Percentiles rank a stretch among this genome's conserved stretches.
Evolutionary conservation across 2,113 vertebrate genomes (phyloP).

Genomic region (Megaceryle maxima): DNA sequence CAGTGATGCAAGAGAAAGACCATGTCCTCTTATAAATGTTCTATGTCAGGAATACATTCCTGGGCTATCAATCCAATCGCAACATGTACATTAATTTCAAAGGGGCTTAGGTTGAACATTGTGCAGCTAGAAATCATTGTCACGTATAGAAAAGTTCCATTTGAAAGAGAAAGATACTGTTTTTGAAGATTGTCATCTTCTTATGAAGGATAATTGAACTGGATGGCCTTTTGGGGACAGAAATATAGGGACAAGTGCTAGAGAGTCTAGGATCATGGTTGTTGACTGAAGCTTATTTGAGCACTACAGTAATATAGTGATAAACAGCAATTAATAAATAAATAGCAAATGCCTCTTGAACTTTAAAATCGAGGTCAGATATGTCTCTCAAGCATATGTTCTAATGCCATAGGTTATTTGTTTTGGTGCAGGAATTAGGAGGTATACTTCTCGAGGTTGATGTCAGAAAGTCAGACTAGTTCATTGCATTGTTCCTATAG

Average conservation of each 20-base stretch:
- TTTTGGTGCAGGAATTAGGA: background rate
- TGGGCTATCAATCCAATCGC: background rate
- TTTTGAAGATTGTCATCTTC: background rate
- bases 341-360: background rate
- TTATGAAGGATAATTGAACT: background rate
- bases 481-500: background rate
- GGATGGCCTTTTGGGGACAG: background rate
- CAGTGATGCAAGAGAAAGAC: background rate
- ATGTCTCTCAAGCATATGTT: background rate
- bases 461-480: background rate
- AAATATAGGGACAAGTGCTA: background rate
- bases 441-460: background rate
- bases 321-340: background rate
- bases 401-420: background rate
- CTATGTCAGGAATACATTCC: background rate
- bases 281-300: background rate
- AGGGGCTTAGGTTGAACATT: background rate
- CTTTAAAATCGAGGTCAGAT: background rate
- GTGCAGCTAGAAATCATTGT: background rate
- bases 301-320: background rate
- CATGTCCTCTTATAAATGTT: background rate
- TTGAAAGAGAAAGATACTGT: background rate
- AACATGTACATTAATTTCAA: background rate
- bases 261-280: background rate
- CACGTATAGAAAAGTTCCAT: background rate